Conservation (phyloP, 2,797 vertebrate species). For the Sebastes glaucus region DNA sequence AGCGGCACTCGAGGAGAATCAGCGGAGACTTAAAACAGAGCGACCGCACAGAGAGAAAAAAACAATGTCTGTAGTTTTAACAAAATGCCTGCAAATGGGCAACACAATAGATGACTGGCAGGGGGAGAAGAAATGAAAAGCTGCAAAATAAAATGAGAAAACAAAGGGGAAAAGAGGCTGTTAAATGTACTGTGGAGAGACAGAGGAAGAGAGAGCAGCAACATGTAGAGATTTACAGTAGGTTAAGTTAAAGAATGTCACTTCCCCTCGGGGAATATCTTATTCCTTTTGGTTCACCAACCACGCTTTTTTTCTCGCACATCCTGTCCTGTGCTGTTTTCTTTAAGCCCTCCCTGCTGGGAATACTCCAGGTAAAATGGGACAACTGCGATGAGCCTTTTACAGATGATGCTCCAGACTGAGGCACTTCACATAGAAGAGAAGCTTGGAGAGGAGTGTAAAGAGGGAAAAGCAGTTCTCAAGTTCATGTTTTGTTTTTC, state of each 20-base stretch:
- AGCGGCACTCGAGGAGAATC: slow-evolving; percentile 13
- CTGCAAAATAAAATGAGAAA: not conserved
- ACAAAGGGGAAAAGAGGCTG: not conserved
- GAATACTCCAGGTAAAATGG: slow-evolving; percentile 59
- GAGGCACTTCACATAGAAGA: slow-evolving; percentile 42
- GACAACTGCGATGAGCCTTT: slow-evolving; percentile 48
- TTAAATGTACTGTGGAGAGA: not conserved
- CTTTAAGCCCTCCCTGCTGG: slow-evolving; percentile 45
- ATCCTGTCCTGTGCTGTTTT: slow-evolving; percentile 40
- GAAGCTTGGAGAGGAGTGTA: slow-evolving; percentile 28
- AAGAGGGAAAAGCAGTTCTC: slow-evolving; percentile 40
- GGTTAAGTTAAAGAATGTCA: slow-evolving; percentile 46
- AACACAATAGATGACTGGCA: slow-evolving; percentile 2
- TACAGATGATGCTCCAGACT: slow-evolving; percentile 52
- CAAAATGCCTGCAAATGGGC: slow-evolving; percentile 23
- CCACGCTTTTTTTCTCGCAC: slow-evolving; percentile 21
- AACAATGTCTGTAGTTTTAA: slow-evolving; percentile 14
- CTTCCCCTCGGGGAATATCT: slow-evolving; percentile 18
- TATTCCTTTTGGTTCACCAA: slow-evolving; percentile 49
- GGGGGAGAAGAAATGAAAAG: not conserved
- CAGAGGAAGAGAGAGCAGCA: not conserved
- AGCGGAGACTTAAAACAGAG: slow-evolving; percentile 19
- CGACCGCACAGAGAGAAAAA: slow-evolving; percentile 20
- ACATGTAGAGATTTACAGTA: slow-evolving; percentile 29
- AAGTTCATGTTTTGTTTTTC: slow-evolving; percentile 50